Evolutionary conservation across 2,113 vertebrate genomes (phyloP).

Genomic region (Myrmophylax atrothorax): DNA sequence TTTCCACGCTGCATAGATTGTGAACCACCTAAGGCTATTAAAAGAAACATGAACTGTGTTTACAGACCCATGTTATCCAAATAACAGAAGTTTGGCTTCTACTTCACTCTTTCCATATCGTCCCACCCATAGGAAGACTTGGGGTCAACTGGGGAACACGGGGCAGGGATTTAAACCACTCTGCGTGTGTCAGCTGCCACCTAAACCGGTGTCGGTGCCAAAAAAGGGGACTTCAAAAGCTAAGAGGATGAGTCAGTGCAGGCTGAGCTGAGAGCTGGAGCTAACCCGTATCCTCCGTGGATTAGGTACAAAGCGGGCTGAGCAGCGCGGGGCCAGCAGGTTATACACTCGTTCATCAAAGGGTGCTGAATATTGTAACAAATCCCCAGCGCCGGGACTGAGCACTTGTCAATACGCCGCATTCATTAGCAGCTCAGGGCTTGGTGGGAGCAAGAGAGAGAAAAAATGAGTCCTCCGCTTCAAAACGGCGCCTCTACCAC

Average conservation of each 20-base stretch:
- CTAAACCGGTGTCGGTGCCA: background rate
- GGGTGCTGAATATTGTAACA: background rate
- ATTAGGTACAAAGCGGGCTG: background rate
- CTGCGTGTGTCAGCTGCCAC: background rate
- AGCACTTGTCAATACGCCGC: background rate
- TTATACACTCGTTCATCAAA: background rate
- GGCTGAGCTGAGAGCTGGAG: background rate
- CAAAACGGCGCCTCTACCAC: background rate
- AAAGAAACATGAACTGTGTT: rapidly evolving
- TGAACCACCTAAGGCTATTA: background rate
- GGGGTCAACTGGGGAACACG: rapidly evolving
- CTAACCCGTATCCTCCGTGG: background rate
- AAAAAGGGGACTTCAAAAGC: background rate
- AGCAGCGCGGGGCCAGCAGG: background rate
- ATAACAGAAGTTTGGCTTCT: background rate
- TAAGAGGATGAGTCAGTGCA: background rate
- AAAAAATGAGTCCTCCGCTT: background rate
- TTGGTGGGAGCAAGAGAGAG: background rate
- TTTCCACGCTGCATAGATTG: background rate
- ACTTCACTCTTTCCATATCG: background rate
- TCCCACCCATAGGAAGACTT: background rate
- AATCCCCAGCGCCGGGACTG: background rate
- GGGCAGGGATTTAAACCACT: background rate
- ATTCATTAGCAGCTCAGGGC: background rate
- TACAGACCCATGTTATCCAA: background rate